Conservation (phyloP, 2,888 invertebrate species). For the Lasioglossum lativentre region DNA sequence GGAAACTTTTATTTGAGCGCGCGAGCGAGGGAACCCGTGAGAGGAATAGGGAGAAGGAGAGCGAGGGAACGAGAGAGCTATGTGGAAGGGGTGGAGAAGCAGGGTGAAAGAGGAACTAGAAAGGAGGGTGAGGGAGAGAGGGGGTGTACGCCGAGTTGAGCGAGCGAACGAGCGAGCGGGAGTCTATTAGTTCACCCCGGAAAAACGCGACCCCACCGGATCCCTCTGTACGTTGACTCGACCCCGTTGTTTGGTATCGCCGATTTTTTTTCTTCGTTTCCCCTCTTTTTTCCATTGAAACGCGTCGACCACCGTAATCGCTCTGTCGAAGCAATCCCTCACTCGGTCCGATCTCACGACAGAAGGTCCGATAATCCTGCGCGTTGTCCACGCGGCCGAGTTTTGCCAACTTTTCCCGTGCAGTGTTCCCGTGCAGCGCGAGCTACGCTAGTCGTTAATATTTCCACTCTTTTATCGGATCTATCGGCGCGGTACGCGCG, state of each 20-base stretch:
- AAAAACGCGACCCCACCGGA: constrained; percentile 80
- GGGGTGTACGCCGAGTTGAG: constrained; percentile 76
- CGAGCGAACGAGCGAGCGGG: constrained; percentile 77
- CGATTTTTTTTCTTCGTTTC: constrained; percentile 77
- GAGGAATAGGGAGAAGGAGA: constrained; percentile 61
- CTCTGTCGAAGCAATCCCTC: constrained; percentile 76
- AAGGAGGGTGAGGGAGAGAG: constrained; percentile 61
- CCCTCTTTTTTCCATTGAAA: constrained; percentile 74
- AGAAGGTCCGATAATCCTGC: constrained; percentile 68
- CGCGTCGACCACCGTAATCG: constrained; percentile 80
- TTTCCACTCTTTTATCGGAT: constrained; percentile 50
- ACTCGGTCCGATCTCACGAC: constrained; percentile 69
- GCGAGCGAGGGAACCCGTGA: constrained; percentile 66
- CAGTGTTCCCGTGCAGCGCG: constrained; percentile 22
- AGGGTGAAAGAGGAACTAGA: constrained; percentile 52
- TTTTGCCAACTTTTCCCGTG: constrained; percentile 59
- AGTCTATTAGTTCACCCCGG: constrained; percentile 83
- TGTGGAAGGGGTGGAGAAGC: constrained; percentile 48
- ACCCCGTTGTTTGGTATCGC: constrained; percentile 78
- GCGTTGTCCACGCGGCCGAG: constrained; percentile 61
- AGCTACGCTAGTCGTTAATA: constrained; percentile 38
- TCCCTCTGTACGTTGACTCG: constrained; percentile 68
- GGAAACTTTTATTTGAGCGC: constrained; percentile 84
- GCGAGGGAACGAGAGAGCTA: constrained; percentile 58
- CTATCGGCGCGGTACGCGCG: constrained; percentile 46